These are phyloP conservation scores for Anastrepha ludens DNA, from an alignment of 1,140 invertebrate species.

Conservation along the genomic window DNA sequence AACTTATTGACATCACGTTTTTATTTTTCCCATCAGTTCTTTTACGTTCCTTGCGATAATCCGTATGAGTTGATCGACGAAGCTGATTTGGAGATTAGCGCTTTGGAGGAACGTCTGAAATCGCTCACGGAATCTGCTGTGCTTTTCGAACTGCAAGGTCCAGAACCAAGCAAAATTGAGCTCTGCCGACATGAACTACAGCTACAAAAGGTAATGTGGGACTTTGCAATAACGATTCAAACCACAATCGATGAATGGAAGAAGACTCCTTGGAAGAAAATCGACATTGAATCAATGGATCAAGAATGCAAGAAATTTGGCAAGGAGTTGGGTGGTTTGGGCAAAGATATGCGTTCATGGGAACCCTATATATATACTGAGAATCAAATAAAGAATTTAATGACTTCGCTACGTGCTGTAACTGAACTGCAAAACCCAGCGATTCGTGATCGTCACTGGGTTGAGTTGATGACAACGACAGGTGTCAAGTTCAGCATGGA, in stretches of 20 bases:
- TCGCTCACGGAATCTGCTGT: conserved; percentile 83
- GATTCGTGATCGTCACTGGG: conserved; percentile 94
- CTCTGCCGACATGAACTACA: conserved; percentile 85
- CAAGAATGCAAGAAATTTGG: conserved; percentile 94
- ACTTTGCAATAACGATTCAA: conserved; percentile 88
- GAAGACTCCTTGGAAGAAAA: conserved; percentile 92
- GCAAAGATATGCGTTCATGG: conserved; percentile 92
- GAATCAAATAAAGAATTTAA: conserved; percentile 86
- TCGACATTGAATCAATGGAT: conserved; percentile 95
- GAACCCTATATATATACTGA: conserved; percentile 80
- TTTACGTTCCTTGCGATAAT: conserved; percentile 82
- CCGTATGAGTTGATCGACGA: conserved; percentile 86
- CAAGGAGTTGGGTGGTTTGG: conserved; percentile 87
- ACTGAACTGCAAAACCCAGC: conserved; percentile 95
- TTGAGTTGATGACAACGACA: conserved; percentile 92
- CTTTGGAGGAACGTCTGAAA: conserved; percentile 83
- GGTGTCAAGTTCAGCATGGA: conserved; percentile 86
- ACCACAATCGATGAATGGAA: conserved; percentile 93
- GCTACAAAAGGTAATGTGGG: conserved; percentile 90
- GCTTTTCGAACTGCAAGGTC: conserved; percentile 90
- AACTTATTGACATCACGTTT: not conserved
- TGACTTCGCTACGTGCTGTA: conserved; percentile 90
- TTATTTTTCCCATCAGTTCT: conserved; percentile 75
- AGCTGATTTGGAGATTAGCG: conserved; percentile 80
- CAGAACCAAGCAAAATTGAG: conserved; percentile 87